Base-by-base conservation (phyloP, 2,113 vertebrate genomes). In the Plotosus lineatus region DNA sequence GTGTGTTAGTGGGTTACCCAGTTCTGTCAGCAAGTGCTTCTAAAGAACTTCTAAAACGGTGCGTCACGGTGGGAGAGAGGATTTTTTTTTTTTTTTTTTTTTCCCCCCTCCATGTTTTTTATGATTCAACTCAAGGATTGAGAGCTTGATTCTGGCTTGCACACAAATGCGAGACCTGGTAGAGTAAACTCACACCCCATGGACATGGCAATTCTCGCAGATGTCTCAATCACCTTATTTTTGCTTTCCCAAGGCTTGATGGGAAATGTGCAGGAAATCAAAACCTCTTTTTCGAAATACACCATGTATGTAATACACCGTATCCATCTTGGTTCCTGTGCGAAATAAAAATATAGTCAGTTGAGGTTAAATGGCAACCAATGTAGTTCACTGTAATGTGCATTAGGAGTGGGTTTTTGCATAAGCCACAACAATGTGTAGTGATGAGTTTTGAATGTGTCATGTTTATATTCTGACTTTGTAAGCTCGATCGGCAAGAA, bases 1-100 rank as follows among this genome's bases (percentile, higher is more conserved):
- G 26, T 65, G 81, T 84, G 87, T 86, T 87, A 87, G 78, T 85
- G 71, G 85, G 87, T 88, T 84, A 88, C 82, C 87, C 78, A 84
- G 84, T 81, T 85, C 74, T 84, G 80, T 79, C 77, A 78, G 69
- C 42, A 17, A 76, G 69, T 1, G 53, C 36, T 8, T 65, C 17
- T 28, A 3, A 28, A 78, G 75, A 85, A 79, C 69, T 82, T 69
- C 75, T 68, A 40, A 78, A 84, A 60, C 5, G 44, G 15, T 82
- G 77, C 50, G 77, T 85, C 83, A 85, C 38, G 42, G 38, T 50
- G 26, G 11, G 7, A 28, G 23, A 28, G 33, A 56, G 65, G 38
- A 5, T 17, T 5, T 26, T 56, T 21, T 23, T 56, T 56, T 56
- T 26, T 55, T 3, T 55, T 19, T 55, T 55, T 55, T 55, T 55